These are phyloP conservation scores for Callocephalon fimbriatum DNA, from an alignment of 2,113 vertebrate genomes.

Conservation along the genomic window DNA sequence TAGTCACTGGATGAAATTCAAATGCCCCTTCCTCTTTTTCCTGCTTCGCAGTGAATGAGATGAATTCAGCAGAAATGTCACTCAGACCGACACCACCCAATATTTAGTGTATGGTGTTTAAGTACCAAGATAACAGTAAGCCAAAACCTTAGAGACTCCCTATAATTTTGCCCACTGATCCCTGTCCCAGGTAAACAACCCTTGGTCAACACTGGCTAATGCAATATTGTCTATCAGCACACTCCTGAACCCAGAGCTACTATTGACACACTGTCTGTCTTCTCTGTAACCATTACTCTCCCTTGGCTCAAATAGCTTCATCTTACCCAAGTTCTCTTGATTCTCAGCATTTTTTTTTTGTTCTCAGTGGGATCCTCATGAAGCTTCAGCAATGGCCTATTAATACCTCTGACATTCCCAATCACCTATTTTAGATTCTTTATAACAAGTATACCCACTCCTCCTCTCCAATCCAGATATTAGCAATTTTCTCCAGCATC, in stretches of 20 bases:
- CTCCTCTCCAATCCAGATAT: not conserved
- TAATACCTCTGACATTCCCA: not conserved
- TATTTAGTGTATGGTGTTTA: not conserved
- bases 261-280: fast-evolving
- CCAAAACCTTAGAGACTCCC: not conserved
- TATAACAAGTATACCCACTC: not conserved
- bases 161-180: not conserved
- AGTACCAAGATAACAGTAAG: not conserved
- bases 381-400: not conserved
- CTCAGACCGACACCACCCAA: not conserved
- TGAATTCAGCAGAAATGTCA: not conserved
- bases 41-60: not conserved
- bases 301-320: not conserved
- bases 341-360: not conserved
- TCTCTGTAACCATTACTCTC: not conserved
- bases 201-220: not conserved
- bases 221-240: not conserved
- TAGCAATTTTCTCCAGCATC: not conserved
- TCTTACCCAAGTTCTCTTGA: not conserved
- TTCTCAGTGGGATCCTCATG: not conserved
- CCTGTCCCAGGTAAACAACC: not conserved
- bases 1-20: not conserved
- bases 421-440: not conserved
- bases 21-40: not conserved
- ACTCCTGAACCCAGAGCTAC: not conserved